Base-by-base conservation (phyloP, 2,113 vertebrate genomes). In the Crotalus viridis region DNA sequence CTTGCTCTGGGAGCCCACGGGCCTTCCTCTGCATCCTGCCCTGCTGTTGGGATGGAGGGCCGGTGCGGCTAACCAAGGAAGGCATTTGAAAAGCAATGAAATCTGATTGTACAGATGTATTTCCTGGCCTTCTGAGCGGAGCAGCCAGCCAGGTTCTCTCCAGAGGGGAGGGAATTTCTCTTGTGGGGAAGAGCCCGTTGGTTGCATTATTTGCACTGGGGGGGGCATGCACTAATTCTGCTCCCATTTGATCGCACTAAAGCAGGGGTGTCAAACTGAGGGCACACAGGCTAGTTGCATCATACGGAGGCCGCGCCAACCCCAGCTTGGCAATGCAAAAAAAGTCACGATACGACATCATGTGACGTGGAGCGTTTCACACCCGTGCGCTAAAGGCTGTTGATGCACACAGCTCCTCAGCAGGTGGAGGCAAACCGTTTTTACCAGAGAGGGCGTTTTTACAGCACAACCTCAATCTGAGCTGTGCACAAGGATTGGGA, bases 121-220 rank as follows among this genome's bases (percentile, higher is more conserved):
- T 1, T 52, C 0, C 93, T 93, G 91, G 86, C 90, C 21, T 90
- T 56, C 92, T 95, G 57, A 48, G 22, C 89, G 10, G 93, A 95
- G 93, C 69, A 91, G 59, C 85, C 0, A 0, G 21, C 48, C 48
- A 88, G 94, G 89, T 86, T 91, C 90, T 90, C 92, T 96, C 39
- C 96, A 93, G 96, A 94, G 93, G 92, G 91, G 24, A 93, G 88
- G 94, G 92, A 85, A 52, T 86, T 22, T 57, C 93, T 94, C 90
- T n/a, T 94, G 88, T 10, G 28, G 22, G 39, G 33, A 55, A 86
- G 21, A 91, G 48, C 6, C 19, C 92, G 85, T 15, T 48, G 56
- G 55, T 33, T 51, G 87, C 56, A 90, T 64, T 12, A 61, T 95
- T 97, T 96, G 96, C 95, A 95, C 94, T 93, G 43, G 74, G 59